Evolutionary conservation across 2,888 invertebrate species (phyloP).

Genomic region (Acrobeloides nanus): DNA sequence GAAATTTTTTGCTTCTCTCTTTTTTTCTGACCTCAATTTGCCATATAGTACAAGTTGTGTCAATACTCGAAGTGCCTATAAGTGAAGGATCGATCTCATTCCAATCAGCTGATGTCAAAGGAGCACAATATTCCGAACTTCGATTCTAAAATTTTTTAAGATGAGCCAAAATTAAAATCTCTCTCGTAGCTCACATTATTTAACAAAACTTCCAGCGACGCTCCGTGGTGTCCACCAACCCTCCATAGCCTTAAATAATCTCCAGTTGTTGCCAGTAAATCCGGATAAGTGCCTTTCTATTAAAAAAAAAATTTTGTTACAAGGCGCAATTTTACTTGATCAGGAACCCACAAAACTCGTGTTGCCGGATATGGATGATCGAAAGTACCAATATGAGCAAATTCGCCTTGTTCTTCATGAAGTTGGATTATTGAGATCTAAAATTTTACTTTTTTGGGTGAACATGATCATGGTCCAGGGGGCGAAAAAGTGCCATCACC

Average conservation of each 20-base stretch:
- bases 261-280: slow-evolving; percentile 86
- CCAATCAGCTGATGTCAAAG: slow-evolving; percentile 98
- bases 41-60: slow-evolving; percentile 99
- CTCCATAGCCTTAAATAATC: slow-evolving; percentile 92
- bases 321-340: slow-evolving; percentile 60
- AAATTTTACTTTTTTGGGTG: too few species aligned
- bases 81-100: slow-evolving; percentile 97
- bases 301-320: slow-evolving; percentile 3
- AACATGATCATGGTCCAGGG: too few species aligned
- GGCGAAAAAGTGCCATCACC: too few species aligned
- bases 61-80: slow-evolving; percentile 94
- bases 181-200: slow-evolving; percentile 67
- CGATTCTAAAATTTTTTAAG: slow-evolving; percentile 66
- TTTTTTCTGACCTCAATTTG: slow-evolving; percentile 73
- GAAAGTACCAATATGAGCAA: slow-evolving; percentile 90
- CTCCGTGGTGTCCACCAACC: slow-evolving; percentile 55
- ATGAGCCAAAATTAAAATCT: background rate
- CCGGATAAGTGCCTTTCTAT: slow-evolving; percentile 73
- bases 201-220: slow-evolving; percentile 85
- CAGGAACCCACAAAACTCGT: slow-evolving; percentile 99
- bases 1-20: background rate
- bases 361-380: slow-evolving; percentile 99
- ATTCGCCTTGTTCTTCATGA: slow-evolving; percentile 73
- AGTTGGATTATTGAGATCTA: slow-evolving; percentile 71
- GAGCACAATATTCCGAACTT: slow-evolving; percentile 98